Evolutionary conservation across 2,113 vertebrate genomes (phyloP), one percentile per base, ranked within the genome.

Genomic region (Mustelus asterias): DNA sequence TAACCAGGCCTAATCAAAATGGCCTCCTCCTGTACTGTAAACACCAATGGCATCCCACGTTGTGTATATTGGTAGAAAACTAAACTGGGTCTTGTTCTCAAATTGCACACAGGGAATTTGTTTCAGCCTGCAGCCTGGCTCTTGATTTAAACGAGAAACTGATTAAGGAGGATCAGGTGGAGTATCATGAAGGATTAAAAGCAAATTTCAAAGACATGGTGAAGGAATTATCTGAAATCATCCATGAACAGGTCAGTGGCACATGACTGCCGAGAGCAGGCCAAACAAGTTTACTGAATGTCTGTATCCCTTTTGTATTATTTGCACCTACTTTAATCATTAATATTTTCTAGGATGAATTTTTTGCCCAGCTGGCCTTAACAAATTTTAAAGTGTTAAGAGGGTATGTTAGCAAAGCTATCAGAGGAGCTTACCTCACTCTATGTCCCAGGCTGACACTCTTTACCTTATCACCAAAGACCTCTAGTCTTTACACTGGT

Each of bases 151-250:
- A 99, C 0, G 99, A 99, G 96, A 97, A 98, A 0, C 97, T 99
- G 85, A 99, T 99, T 96, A 99, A 99, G 96, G 99, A 99, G 94
- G 99, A 99, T 96, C 99, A 99, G 97, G 96, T 98, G 72, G 99
- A 99, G 96, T 99, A 99, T 96, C 99, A 99, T 0, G 99, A 99
- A 96, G 99, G 98, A 20, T 97, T 99, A 24, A 99, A 99, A 96
- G 97, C 97, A 96, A 99, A 99, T 97, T 99, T 99, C 78, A 98
- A 98, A 97, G 99, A 99, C 69, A 99, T 99, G 99, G 99, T 99
- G 67, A 99, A 99, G 96, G 99, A 99, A 96, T 97, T 99, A 22
- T 99, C 99, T 0, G 98, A 99, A 72, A 99, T 99, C 97, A 99
- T 99, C 96, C 98, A 99, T 0, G 99, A 99, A 86, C 98, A 99